A percentile compares a stretch with the other conserved stretches of the same genome.
phyloP scores from a whole-genome alignment of 2,113 vertebrate species.

The Vicugna pacos region DNA sequence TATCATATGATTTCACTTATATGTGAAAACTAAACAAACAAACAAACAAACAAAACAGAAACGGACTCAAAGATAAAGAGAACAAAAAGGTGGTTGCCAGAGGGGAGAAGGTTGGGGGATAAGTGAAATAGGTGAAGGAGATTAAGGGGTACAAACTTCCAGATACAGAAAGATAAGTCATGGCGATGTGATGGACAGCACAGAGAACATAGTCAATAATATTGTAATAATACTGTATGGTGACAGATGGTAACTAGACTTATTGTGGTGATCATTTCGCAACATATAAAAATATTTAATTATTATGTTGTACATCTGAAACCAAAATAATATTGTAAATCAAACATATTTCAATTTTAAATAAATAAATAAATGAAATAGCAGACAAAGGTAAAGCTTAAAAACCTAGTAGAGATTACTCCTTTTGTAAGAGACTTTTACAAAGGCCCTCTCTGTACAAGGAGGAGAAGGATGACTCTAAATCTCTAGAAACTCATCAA shows the following conservation, averaged over 20 bases:
- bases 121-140: background rate
- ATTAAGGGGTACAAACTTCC: background rate
- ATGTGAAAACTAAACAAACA: background rate
- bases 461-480: background rate
- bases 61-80: background rate
- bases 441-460: background rate
- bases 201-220: background rate
- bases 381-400: background rate
- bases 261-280: background rate
- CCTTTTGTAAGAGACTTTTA: conserved; percentile 27
- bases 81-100: background rate
- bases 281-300: background rate
- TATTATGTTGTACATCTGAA: background rate
- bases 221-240: background rate
- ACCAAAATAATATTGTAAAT: background rate
- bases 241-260: background rate
- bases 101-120: background rate
- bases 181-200: background rate
- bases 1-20: background rate
- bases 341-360: background rate
- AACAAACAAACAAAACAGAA: background rate
- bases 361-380: background rate
- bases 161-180: background rate
- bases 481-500: background rate
- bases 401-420: background rate